phyloP scores from a whole-genome alignment of 2,113 vertebrate species.

The Toxostoma redivivum region DNA sequence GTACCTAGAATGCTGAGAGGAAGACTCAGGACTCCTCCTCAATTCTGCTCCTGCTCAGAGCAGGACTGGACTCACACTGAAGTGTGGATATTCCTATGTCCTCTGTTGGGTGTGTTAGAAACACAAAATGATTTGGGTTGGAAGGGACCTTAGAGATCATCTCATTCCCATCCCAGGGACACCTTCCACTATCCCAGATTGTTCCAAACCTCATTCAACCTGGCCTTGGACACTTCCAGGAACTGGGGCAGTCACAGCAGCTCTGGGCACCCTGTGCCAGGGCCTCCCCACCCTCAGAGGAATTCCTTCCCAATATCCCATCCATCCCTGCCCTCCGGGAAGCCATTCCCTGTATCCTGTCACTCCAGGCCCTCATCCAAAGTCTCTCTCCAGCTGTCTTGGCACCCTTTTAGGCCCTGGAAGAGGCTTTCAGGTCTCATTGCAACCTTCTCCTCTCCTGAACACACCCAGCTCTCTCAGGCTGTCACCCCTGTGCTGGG shows the following conservation, averaged over 20 bases:
- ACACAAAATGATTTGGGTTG: not conserved
- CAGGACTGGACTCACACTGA: rapidly evolving
- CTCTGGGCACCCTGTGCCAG: not conserved
- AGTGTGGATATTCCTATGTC: rapidly evolving
- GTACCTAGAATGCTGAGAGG: not conserved
- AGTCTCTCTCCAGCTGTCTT: not conserved
- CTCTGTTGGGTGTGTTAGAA: rapidly evolving
- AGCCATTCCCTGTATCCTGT: not conserved
- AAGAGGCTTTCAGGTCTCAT: too few relatives aligned
- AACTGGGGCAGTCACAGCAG: not conserved
- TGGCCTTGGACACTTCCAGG: not conserved
- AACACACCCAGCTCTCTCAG: not conserved
- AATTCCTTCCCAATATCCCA: not conserved
- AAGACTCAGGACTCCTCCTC: too few relatives aligned
- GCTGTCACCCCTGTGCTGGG: too few relatives aligned
- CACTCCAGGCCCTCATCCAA: not conserved
- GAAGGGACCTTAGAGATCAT: not conserved
- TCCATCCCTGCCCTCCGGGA: rapidly evolving
- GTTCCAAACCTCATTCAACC: not conserved
- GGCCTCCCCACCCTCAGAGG: not conserved
- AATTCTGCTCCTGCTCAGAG: not conserved
- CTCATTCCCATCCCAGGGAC: too few relatives aligned
- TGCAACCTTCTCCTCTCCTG: too few relatives aligned
- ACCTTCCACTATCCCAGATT: rapidly evolving
- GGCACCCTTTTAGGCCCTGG: rapidly evolving